Percentiles rank a stretch among this genome's conserved stretches.
Conservation (phyloP, 30 jellyfish, hydroid and myxozoan genomes). For the Hydra vulgaris region DNA sequence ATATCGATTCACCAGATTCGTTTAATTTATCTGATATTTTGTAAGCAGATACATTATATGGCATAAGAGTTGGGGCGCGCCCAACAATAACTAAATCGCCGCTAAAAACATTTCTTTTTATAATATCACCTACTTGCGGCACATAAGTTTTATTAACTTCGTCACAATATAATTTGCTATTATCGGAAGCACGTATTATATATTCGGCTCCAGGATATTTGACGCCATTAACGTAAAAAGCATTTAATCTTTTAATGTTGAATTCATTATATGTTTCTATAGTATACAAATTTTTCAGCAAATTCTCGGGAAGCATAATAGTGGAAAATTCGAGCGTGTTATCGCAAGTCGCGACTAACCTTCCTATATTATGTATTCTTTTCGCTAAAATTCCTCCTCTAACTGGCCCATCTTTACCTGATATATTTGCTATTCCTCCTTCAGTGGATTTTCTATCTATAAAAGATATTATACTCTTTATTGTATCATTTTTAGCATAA, state of each 20-base stretch:
- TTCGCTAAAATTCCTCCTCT: background rate
- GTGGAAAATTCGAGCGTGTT: background rate
- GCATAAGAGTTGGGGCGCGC: background rate
- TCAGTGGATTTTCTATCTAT: background rate
- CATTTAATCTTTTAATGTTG: background rate
- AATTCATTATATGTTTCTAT: background rate
- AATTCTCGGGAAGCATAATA: background rate
- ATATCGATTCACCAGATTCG: background rate
- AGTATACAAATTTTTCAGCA: background rate
- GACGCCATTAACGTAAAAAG: background rate
- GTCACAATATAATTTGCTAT: background rate
- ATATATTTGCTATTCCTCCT: background rate
- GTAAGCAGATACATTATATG: background rate
- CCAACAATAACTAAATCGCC: background rate
- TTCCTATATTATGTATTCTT: background rate
- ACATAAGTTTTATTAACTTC: background rate
- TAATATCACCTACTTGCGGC: background rate
- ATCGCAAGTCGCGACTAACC: background rate
- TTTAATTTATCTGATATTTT: background rate
- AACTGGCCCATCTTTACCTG: background rate
- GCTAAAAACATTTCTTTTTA: background rate
- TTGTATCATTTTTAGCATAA: background rate
- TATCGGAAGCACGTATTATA: background rate
- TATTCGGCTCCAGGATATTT: background rate
- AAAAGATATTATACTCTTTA: background rate